These are phyloP conservation scores for Lysandra bellargus DNA, from an alignment of 2,888 invertebrate genomes.

Conservation along the genomic window DNA sequence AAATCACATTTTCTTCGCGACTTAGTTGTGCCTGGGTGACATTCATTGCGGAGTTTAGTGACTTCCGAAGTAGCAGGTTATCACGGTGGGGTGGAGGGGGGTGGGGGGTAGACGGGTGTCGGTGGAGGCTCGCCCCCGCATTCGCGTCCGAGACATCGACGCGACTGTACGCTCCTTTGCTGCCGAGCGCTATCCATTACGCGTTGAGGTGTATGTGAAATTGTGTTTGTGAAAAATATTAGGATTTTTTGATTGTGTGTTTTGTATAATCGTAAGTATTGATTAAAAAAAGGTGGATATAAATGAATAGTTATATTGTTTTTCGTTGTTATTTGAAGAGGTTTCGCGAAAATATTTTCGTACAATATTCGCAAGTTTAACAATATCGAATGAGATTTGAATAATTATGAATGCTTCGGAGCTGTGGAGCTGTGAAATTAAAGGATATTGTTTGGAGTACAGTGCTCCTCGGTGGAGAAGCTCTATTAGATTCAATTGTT, in stretches of 20 bases:
- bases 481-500: neutral
- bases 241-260: neutral
- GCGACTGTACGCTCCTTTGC: constrained; percentile 62
- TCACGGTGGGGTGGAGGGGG: constrained; percentile 58
- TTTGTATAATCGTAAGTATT: constrained; percentile 2
- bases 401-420: constrained; percentile 15
- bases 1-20: constrained; percentile 74
- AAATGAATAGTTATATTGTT: neutral
- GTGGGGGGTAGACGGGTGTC: constrained; percentile 62
- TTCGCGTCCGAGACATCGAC: constrained; percentile 65
- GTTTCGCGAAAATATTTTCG: neutral
- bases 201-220: constrained; percentile 61
- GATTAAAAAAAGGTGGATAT: neutral
- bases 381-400: neutral
- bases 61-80: constrained; percentile 80
- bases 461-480: neutral
- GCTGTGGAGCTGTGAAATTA: neutral
- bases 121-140: constrained; percentile 67
- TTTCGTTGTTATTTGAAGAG: neutral
- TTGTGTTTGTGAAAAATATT: constrained; percentile 49
- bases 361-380: neutral
- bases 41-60: constrained; percentile 77
- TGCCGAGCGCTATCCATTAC: constrained; percentile 53
- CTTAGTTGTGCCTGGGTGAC: constrained; percentile 67
- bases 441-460: neutral